Evolutionary conservation across 2,797 vertebrate genomes (phyloP), one percentile per base, ranked within the genome.

Genomic region (Delichon dasypus): DNA sequence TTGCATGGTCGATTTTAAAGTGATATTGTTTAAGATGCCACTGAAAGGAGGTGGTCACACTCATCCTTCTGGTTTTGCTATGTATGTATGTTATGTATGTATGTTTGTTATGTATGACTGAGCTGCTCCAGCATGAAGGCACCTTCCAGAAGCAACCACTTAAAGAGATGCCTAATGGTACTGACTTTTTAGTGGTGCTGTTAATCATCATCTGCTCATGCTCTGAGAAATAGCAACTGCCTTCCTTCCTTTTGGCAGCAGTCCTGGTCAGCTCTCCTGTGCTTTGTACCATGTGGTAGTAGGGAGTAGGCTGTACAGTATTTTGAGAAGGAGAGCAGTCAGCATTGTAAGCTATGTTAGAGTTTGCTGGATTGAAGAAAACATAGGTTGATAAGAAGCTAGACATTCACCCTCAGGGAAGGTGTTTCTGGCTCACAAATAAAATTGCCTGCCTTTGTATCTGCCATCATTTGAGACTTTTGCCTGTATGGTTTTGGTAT

Each of bases 61-160:
- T 57, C 42, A 74, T 19, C 12, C 40, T 67, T 67, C 38, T 65
- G 36, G 5, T 53, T 80, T 86, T 93, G 57, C 44, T 9, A 1
- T 4, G n/a, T n/a, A n/a, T n/a, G 2, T 77, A 21, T 71, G 25
- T 27, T 45, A 9, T 0, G 10, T 50, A 34, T 72, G 23, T n/a
- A n/a, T n/a, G 2, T 77, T 21, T 71, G 25, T 27, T 45, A 9
- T 0, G 10, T 50, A 34, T 72, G 23, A n/a, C 42, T 67, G 50
- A 75, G 38, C 26, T 83, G 27, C 55, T 76, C 21, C 48, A 38
- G 47, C 27, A 25, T 20, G 15, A 82, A 32, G 17, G 10, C 0
- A 0, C 19, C 36, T 80, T 74, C 51, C 45, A 67, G 86, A 42
- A 71, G 30, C 36, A 88, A 76, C 20, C 30, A 36, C 40, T 9